Evolutionary conservation across 35 echinoderm and acorn worm genomes (phyloP), one percentile per base, ranked within the genome.

Genomic region (Ophiothrix spiculata): DNA sequence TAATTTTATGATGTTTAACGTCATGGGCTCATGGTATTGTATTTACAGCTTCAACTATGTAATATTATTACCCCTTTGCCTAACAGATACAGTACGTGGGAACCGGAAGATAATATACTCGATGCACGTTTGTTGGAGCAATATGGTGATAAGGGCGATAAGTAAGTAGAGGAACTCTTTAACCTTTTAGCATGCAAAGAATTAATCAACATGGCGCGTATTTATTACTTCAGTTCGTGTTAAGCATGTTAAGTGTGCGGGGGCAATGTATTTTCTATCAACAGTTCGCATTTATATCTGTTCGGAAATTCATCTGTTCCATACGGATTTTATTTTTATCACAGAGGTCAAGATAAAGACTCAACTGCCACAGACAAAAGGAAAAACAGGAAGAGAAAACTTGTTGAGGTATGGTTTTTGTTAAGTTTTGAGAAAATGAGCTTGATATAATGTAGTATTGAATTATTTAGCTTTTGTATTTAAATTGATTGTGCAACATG

Each of bases 21-120:
- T n/a, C n/a, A n/a, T n/a, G n/a, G n/a, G n/a, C n/a, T n/a, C n/a
- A n/a, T n/a, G n/a, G n/a, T n/a, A n/a, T n/a, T n/a, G n/a, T n/a
- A n/a, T n/a, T n/a, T n/a, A n/a, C n/a, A n/a, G n/a, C n/a, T n/a
- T n/a, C n/a, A n/a, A n/a, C n/a, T n/a, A n/a, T n/a, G n/a, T n/a
- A n/a, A n/a, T n/a, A n/a, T n/a, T n/a, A n/a, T n/a, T n/a, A n/a
- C n/a, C n/a, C n/a, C 38, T 56, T 39, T 56, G 23, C 56, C n/a
- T 56, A 39, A 74, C 74, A 97, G 95, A 74, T 81, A 97, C 81
- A 97, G 93, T 38, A 97, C 95, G 28, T 97, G 95, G 95, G 95
- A 97, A 69, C 95, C 95, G 10, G 95, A 93, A 77, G 80, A 81
- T 10, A 93, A 97, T 46, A 97, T 97, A 37, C 79, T 97, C 6